Evolutionary conservation across 2,797 vertebrate genomes (phyloP).

Genomic region (Muraenolepis orangiensis): DNA sequence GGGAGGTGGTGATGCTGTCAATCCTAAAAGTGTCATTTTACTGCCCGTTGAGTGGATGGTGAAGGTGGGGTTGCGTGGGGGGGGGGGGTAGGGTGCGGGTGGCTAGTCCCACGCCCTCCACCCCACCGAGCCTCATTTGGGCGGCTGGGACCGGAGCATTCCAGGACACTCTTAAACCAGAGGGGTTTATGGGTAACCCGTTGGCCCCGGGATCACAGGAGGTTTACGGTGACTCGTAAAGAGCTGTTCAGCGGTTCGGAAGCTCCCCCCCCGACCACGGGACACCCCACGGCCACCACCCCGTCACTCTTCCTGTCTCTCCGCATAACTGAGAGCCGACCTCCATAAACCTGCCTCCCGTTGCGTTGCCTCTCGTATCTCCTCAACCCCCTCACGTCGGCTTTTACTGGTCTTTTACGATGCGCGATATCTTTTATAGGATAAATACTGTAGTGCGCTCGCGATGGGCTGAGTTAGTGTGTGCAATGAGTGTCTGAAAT

Average conservation of each 20-base stretch:
- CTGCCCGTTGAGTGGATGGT: slow-evolving; percentile 30
- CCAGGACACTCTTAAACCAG: slow-evolving; percentile 61
- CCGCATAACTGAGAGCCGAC: slow-evolving; percentile 52
- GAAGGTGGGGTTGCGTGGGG: slow-evolving; percentile 1
- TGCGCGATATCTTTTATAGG: not conserved
- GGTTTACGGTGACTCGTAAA: slow-evolving; percentile 67
- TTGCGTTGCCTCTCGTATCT: slow-evolving; percentile 11
- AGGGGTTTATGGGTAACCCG: slow-evolving; percentile 57
- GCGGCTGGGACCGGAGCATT: slow-evolving; percentile 49
- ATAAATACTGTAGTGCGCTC: not conserved
- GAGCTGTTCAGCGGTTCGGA: slow-evolving; percentile 54
- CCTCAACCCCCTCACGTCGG: slow-evolving; percentile 11
- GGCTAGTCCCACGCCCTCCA: slow-evolving; percentile 7
- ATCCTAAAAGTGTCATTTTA: slow-evolving; percentile 64
- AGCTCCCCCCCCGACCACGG: slow-evolving; percentile 42
- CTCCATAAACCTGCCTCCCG: slow-evolving; percentile 44
- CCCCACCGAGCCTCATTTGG: slow-evolving; percentile 20
- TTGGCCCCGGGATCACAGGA: slow-evolving; percentile 58
- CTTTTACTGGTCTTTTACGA: not conserved
- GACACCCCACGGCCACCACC: slow-evolving; percentile 9
- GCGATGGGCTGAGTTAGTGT: not conserved
- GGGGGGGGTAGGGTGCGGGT: slow-evolving; percentile 5
- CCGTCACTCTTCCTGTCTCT: slow-evolving; percentile 42
- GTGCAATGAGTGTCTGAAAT: not conserved
- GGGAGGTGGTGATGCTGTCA: slow-evolving; percentile 62